Percentiles rank a stretch among this genome's conserved stretches.
Evolutionary conservation across 2,797 vertebrate species (phyloP).

Genomic region (Crax fasciolata): DNA sequence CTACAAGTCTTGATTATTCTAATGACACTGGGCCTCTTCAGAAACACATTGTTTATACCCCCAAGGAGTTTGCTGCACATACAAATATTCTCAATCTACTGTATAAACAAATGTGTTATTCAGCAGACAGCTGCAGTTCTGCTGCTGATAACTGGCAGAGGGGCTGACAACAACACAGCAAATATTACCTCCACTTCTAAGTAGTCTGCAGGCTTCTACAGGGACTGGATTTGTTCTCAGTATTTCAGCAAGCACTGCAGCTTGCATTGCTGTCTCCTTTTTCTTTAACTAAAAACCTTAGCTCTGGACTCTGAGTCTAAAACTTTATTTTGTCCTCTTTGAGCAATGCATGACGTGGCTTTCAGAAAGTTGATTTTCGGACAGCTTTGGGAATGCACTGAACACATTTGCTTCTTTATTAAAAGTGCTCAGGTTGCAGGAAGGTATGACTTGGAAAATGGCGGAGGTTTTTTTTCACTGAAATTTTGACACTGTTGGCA

Average conservation of each 20-base stretch:
- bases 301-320: rapidly evolving
- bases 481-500: neutral
- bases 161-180: constrained; percentile 6
- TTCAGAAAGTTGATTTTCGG: neutral
- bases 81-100: constrained; percentile 73
- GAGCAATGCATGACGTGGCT: rapidly evolving
- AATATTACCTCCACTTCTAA: neutral
- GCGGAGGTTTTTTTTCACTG: neutral
- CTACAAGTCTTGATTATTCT: constrained; percentile 76
- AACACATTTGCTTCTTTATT: neutral
- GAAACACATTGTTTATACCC: constrained; percentile 73
- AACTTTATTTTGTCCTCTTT: neutral
- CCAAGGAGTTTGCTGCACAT: constrained; percentile 58
- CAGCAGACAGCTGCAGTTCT: constrained; percentile 62
- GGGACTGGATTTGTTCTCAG: neutral
- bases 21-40: constrained; percentile 70
- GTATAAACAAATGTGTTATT: constrained; percentile 79
- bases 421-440: neutral
- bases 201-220: neutral
- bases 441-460: neutral
- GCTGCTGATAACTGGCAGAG: constrained; percentile 54
- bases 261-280: neutral
- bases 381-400: neutral
- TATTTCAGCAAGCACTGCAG: neutral
- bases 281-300: neutral